Conservation (phyloP, 1,140 invertebrate genomes). For the Bilobella aurantiaca region DNA sequence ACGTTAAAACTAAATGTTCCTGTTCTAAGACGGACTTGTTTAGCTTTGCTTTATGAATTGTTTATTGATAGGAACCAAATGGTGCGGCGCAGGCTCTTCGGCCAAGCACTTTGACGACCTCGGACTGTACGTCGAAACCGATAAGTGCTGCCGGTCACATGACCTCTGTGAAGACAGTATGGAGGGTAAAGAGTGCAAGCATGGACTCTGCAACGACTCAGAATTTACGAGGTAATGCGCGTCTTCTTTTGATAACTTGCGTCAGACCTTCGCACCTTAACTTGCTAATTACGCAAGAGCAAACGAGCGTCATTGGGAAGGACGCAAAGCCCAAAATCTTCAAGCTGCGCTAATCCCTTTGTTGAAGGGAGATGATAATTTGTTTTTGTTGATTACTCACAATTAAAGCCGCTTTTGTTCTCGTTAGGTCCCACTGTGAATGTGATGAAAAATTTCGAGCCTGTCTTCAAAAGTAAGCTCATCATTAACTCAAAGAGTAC, state of each 20-base stretch:
- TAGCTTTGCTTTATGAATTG: background rate
- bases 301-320: background rate
- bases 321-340: no score
- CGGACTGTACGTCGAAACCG: constrained; percentile 53
- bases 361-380: no score
- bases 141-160: constrained; percentile 67
- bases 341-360: no score
- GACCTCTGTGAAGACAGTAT: constrained; percentile 58
- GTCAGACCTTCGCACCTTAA: no score
- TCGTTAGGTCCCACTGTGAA: constrained; percentile 54
- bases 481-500: no score
- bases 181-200: constrained; percentile 48
- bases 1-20: no score
- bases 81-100: constrained; percentile 64
- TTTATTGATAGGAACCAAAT: constrained; percentile 46
- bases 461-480: constrained; percentile 46
- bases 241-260: no score
- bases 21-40: no score
- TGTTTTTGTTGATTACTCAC: no score
- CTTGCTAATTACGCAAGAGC: background rate
- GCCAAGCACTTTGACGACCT: constrained; percentile 57
- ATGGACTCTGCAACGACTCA: constrained; percentile 57
- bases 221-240: constrained; percentile 49
- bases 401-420: no score
- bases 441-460: constrained; percentile 56